Conservation (phyloP, 2,113 vertebrate genomes). For the Mionectes macconnelli region DNA sequence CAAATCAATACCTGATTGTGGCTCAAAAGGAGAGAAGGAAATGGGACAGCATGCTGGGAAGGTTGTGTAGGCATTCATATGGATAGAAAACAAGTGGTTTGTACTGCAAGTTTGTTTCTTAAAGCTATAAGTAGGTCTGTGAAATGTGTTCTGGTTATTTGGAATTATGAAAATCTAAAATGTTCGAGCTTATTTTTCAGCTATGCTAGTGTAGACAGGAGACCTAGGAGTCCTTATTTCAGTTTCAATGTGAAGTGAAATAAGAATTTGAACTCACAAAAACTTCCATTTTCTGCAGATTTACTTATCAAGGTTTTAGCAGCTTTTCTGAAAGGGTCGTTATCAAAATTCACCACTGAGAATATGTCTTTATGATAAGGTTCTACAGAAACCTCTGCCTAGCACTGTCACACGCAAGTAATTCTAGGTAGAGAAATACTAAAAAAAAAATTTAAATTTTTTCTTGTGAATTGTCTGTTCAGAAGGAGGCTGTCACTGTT, state of each 20-base stretch:
- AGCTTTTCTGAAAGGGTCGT: background rate
- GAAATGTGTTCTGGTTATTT: background rate
- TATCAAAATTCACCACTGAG: background rate
- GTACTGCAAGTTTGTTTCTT: background rate
- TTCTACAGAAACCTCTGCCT: background rate
- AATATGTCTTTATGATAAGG: background rate
- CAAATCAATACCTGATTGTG: background rate
- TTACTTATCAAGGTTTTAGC: background rate
- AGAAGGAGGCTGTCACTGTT: background rate
- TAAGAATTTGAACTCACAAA: background rate
- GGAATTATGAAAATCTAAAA: background rate
- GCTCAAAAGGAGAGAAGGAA: background rate
- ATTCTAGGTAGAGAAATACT: background rate
- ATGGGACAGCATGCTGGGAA: background rate
- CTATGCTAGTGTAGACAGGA: background rate
- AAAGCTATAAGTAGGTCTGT: background rate
- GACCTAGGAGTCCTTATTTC: background rate
- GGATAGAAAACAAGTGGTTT: background rate
- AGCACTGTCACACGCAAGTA: background rate
- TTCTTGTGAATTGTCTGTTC: background rate
- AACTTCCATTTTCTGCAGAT: background rate
- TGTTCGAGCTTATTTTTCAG: background rate
- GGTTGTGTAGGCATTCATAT: background rate
- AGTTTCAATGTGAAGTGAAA: background rate
- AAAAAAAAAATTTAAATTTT: background rate